Base-by-base conservation (phyloP, 2,113 vertebrate genomes). In the Cephalophus harveyi region DNA sequence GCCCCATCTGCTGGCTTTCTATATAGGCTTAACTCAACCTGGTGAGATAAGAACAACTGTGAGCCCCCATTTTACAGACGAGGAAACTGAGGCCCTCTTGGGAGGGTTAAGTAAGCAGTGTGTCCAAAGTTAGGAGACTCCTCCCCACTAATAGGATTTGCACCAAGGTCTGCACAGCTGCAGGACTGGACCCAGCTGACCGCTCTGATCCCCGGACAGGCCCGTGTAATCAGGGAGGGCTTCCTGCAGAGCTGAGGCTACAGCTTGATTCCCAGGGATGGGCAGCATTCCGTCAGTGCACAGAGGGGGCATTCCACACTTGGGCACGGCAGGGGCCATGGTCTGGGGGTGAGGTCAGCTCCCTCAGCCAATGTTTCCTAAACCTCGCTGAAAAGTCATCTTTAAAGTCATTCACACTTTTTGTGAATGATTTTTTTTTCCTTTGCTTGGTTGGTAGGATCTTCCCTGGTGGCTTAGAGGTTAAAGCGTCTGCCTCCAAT, bases 391-490 rank as follows among this genome's bases (percentile, higher is more conserved):
- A 23, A 50, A 91, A 67, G 57, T 23, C 7, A 0, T 57, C 92
- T 84, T 33, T 52, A 76, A 81, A 76, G 27, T 46, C 60, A 59
- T 16, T 36, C 55, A 5, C 19, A 19, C 52, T 64, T 76, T 93
- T 74, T 43, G 79, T 36, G 27, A 48, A 54, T 46, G 64, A 64
- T 27, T 88, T 76, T 64, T 60, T 87, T 52, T 82, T 67, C 10
- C 10, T 71, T 91, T 30, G 48, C 54, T 92, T 79, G 50, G 57
- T 91, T 93, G 95, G 40, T 82, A n/a, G n/a, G n/a, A n/a, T n/a
- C n/a, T n/a, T n/a, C n/a, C n/a, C n/a, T n/a, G n/a, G n/a, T n/a
- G n/a, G n/a, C n/a, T n/a, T n/a, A n/a, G n/a, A n/a, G n/a, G n/a
- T n/a, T n/a, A n/a, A n/a, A n/a, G n/a, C n/a, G n/a, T n/a, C n/a